phyloP scores from a whole-genome alignment of 1,140 invertebrate species.

The Drosophila repleta region DNA sequence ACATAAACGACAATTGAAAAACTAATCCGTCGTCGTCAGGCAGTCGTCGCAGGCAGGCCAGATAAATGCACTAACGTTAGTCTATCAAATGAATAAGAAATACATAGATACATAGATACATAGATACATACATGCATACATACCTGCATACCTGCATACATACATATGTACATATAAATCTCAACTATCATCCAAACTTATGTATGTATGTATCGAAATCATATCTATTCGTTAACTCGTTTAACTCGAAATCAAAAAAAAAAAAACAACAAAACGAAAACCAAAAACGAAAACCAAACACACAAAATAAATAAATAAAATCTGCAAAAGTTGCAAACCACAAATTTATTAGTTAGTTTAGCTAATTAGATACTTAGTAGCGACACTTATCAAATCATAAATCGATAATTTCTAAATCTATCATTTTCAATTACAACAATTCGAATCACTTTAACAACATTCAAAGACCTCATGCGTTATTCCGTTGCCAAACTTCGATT shows the following conservation, averaged over 20 bases:
- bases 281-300: not conserved
- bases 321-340: constrained; percentile 1
- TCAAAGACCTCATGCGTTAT: constrained; percentile 58
- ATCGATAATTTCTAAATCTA: constrained; percentile 12
- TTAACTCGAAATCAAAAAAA: not conserved
- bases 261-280: not conserved
- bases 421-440: constrained; percentile 1
- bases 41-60: constrained; percentile 37
- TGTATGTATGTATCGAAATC: constrained; percentile 26
- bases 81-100: constrained; percentile 19
- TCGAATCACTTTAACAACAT: constrained; percentile 1
- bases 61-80: constrained; percentile 28
- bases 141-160: constrained; percentile 9
- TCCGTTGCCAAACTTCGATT: constrained; percentile 14
- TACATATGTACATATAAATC: constrained; percentile 13
- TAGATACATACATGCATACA: constrained; percentile 19
- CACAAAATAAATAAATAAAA: not conserved
- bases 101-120: constrained; percentile 8
- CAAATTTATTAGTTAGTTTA: constrained; percentile 23
- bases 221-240: constrained; percentile 4
- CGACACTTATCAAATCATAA: constrained; percentile 24
- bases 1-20: constrained; percentile 5
- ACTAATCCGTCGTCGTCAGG: constrained; percentile 31
- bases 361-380: constrained; percentile 26
- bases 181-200: constrained; percentile 1